Base-by-base conservation (phyloP, 2,113 vertebrate genomes). In the Choloepus hoffmanni region DNA sequence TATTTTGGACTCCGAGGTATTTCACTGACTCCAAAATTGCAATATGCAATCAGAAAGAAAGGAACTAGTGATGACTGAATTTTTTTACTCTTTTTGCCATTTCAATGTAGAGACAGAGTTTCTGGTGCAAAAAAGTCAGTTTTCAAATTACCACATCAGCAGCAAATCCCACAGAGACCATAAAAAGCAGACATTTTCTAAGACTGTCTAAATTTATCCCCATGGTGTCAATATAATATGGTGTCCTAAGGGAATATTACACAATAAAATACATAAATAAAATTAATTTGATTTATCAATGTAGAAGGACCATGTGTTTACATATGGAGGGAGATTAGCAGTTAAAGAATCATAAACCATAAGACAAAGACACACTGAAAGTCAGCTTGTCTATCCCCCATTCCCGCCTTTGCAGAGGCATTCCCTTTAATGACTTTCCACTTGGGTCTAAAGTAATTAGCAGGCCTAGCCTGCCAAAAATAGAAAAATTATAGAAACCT, bases 111-210 rank as follows among this genome's bases (percentile, higher is more conserved):
- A 67, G 30, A 94, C 45, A 58, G 12, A 76, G 19, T 93, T 96
- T 95, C 94, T 91, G 50, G 78, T 90, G 18, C 10, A 60, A 55
- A 48, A 43, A 85, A 84, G 74, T 77, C 58, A 58, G 30, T 93
- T 95, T 97, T 92, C n/a, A 92, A 94, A 95, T 96, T 95, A 96
- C 82, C 94, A 68, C 62, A 94, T 89, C 89, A 96, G 60, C 88
- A 97, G 85, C n/a, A 94, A 95, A 94, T 91, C 90, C 90, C 92
- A 92, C 30, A 83, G 62, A 92, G 62, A 90, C 77, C 62, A 92
- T 95, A 55, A 90, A 95, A 96, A 90, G 28, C 10, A 78, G 30
- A 82, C 53, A 73, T 23, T 92, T 91, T 92, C 95, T 89, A 93
- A 92, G 73, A 89, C 85, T 92, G 45, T 90, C 92, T 67, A 97